These are phyloP conservation scores for Chaetodon auriga DNA, from an alignment of 2,113 vertebrate species.

Conservation along the genomic window DNA sequence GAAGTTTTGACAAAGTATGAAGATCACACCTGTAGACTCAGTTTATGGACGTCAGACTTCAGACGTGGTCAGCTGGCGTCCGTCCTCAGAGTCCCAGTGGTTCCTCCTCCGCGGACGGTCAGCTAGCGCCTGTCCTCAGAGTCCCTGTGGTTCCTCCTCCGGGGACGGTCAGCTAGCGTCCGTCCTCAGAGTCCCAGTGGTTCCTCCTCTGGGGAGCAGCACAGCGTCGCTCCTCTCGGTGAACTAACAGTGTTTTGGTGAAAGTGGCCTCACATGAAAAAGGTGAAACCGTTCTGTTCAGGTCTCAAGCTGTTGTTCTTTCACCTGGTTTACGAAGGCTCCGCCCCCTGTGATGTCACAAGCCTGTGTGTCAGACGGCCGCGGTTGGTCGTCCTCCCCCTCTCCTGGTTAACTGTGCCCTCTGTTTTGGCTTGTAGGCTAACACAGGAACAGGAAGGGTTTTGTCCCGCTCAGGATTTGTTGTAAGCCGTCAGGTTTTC, in stretches of 20 bases:
- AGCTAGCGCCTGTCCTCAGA: no score
- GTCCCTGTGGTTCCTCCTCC: no score
- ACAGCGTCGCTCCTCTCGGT: no score
- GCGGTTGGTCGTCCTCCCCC: not conserved
- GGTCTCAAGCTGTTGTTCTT: conserved; percentile 13
- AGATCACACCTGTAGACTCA: no score
- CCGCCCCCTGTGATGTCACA: conserved; percentile 25
- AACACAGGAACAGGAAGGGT: conserved; percentile 81
- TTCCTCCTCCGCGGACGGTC: no score
- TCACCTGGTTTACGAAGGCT: conserved; percentile 8
- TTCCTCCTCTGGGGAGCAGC: no score
- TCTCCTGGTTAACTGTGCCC: conserved; percentile 69
- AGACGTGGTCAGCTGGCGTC: no score
- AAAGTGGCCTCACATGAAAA: conserved; percentile 11
- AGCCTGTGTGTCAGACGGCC: conserved; percentile 7
- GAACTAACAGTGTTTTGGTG: conserved; percentile 11
- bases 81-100: no score
- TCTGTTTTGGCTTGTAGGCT: conserved; percentile 85
- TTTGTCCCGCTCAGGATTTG: conserved; percentile 83
- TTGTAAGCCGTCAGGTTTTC: conserved; percentile 84
- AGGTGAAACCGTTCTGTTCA: not conserved
- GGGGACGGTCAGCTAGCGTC: no score
- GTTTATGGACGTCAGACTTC: no score
- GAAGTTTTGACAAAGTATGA: no score
- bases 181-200: no score